Evolutionary conservation across 2,113 vertebrate species (phyloP), one percentile per base, ranked within the genome.

Genomic region (Galeopterus variegatus): DNA sequence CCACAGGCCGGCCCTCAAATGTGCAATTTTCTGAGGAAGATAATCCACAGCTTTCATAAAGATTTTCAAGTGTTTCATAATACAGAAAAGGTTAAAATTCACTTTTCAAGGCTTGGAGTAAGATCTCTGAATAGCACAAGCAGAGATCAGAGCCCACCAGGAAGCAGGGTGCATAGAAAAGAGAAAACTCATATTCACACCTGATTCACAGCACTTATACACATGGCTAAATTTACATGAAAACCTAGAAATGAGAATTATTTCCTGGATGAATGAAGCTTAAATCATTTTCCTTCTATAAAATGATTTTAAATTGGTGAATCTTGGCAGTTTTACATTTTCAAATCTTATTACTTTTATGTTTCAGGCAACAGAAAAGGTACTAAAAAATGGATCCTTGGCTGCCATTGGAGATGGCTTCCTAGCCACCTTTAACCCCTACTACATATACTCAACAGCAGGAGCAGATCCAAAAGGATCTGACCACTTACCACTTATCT

Each of bases 301-400:
- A 95, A 94, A 93, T 56, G 31, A 88, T 83, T 96, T 93, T 84
- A 93, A 96, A 67, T 48, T 56, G 82, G 19, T 88, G 72, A 97
- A 36, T 91, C 23, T 81, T 80, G 84, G 75, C 54, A 81, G 15
- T 95, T 89, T 41, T 58, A 93, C 28, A 48, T 70, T 92, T 95
- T 86, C 41, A 70, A n/a, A 76, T 90, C 75, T 81, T 92, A 92
- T 90, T 90, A 76, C 5, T 19, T 94, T 88, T 94, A 70, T 84
- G 50, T 92, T 86, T 89, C 45, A 76, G 85, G 41, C 72, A 90
- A 48, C 41, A 95, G 23, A 84, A 95, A 92, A 93, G 41, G 14
- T 33, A 93, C 69, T 95, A 87, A 56, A 81, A 93, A 93, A 31
- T 69, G 62, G 36, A 64, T 33, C 5, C 41, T 93, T 69, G 54